Base-by-base conservation (phyloP, 2,888 invertebrate genomes). In the Xestobium rufovillosum region DNA sequence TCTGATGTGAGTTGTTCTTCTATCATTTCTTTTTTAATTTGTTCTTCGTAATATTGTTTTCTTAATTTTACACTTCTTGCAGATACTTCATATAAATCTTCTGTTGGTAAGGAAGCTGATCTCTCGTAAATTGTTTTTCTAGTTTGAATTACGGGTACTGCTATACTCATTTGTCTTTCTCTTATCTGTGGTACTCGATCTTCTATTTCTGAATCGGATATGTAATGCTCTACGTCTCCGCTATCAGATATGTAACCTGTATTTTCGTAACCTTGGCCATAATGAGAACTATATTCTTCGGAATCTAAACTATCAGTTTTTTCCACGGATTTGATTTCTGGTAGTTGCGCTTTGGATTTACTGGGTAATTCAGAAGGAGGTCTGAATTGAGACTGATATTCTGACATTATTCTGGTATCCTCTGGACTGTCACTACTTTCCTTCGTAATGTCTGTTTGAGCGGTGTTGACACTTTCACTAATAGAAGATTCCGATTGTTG, bases 11-110 rank as follows among this genome's bases (percentile, higher is more conserved):
- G 50, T 45, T 70, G 68, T 47, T 70, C 70, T 42, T 68, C 68
- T n/a, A 69, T 68, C 61, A 72, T 67, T 48, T 76, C 76, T 42
- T 70, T 73, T 48, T 72, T 72, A 37, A 76, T 73, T 50, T 75
- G 74, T 45, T 73, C 71, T 55, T 76, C 76, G 48, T 74, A 75
- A 38, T 72, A 72, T 42, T 71, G 69, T 34, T 75, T 75, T 41
- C 73, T 70, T 27, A 71, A 65, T 38, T 70, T 69, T 1, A 72
- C 71, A 26, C 69, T 68, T 45, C 68, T 66, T 15, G 70, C 70
- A n/a, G 71, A 72, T 3, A 72, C 66, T 47, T 73, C 73, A 39
- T 65, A 63, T 8, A 68, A 48, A 40, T 65, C 64, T 52, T 68
- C 68, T n/a, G 68, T 66, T 2, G 71, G 71, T 30, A 71, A 48